These are phyloP conservation scores for Xestia c-nigrum DNA, from an alignment of 2,888 invertebrate species.

Conservation along the genomic window DNA sequence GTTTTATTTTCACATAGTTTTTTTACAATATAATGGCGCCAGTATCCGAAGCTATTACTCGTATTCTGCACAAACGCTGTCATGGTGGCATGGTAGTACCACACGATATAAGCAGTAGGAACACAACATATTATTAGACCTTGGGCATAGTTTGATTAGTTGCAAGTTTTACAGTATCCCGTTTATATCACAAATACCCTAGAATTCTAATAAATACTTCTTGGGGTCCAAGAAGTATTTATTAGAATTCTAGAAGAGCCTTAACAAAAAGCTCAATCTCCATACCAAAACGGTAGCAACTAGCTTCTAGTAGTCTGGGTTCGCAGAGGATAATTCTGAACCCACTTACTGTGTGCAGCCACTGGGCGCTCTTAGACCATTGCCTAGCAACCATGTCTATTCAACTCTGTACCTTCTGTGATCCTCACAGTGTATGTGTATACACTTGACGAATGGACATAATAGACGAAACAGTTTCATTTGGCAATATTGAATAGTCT, in stretches of 20 bases:
- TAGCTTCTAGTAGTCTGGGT: neutral
- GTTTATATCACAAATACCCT: neutral
- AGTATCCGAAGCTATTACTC: slow-evolving; percentile 26
- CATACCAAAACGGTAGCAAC: neutral
- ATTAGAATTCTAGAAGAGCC: no score
- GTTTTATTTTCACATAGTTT: slow-evolving; percentile 30
- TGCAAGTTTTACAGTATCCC: neutral
- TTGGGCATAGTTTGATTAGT: neutral
- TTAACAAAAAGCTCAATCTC: neutral
- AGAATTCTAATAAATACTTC: neutral
- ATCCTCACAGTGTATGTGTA: neutral
- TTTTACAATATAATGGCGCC: slow-evolving; percentile 35
- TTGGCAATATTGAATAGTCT: slow-evolving; percentile 2
- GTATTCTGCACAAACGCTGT: slow-evolving; percentile 21
- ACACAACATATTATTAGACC: no score
- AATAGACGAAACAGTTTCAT: slow-evolving; percentile 4
- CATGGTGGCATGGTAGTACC: no score
- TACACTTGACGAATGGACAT: slow-evolving; percentile 3
- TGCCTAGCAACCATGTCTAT: slow-evolving; percentile 18
- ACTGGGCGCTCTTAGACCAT: neutral
- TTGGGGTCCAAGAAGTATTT: no score
- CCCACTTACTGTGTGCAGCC: neutral
- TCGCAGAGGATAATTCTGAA: neutral
- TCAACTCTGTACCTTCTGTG: slow-evolving; percentile 9
- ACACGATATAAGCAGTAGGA: no score